phyloP scores from a whole-genome alignment of 2,888 invertebrate species.

The Thymelicus lineola region DNA sequence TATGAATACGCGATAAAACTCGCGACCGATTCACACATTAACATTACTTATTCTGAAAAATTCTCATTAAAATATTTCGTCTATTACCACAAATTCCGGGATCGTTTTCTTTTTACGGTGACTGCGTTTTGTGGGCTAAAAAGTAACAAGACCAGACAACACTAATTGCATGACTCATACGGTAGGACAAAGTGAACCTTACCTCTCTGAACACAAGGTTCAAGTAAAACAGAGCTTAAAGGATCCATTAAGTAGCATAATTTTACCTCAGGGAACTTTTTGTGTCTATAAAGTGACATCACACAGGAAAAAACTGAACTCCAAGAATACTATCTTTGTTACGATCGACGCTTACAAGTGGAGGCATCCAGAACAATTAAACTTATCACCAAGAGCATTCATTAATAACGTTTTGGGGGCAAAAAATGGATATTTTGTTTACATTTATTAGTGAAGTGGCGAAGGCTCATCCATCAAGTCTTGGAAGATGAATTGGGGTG shows the following conservation, averaged over 20 bases:
- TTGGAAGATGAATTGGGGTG: slow-evolving; percentile 72
- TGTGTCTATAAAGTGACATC: slow-evolving; percentile 59
- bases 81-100: slow-evolving; percentile 69
- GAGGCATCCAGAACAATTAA: slow-evolving; percentile 74
- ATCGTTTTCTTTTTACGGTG: slow-evolving; percentile 58
- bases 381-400: slow-evolving; percentile 68
- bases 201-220: slow-evolving; percentile 5
- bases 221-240: background rate
- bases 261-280: slow-evolving; percentile 46
- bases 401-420: slow-evolving; percentile 71
- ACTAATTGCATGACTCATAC: slow-evolving; percentile 41
- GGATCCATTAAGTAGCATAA: slow-evolving; percentile 21
- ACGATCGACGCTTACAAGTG: slow-evolving; percentile 61
- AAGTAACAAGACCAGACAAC: slow-evolving; percentile 43
- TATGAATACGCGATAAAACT: slow-evolving; percentile 55
- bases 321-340: slow-evolving; percentile 55
- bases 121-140: slow-evolving; percentile 58
- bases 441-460: slow-evolving; percentile 81
- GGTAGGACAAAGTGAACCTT: slow-evolving; percentile 22
- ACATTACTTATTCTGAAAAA: slow-evolving; percentile 61
- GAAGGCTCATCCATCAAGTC: slow-evolving; percentile 76
- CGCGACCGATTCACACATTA: slow-evolving; percentile 64
- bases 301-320: slow-evolving; percentile 54
- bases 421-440: slow-evolving; percentile 80
- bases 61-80: slow-evolving; percentile 78